These are phyloP conservation scores for Liparis tanakae DNA, from an alignment of 2,797 vertebrate species.

Conservation along the genomic window DNA sequence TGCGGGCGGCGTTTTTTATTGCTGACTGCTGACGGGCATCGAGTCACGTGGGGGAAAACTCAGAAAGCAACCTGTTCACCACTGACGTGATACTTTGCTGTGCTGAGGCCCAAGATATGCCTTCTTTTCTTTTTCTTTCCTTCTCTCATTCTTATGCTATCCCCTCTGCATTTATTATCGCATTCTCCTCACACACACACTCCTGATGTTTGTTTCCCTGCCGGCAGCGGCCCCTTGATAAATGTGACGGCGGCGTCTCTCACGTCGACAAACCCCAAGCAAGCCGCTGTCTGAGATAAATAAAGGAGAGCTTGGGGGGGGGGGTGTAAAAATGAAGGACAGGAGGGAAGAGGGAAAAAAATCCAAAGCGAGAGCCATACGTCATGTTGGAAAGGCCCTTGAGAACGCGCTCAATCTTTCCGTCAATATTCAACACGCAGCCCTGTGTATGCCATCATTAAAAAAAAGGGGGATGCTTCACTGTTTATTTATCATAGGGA, in stretches of 20 bases:
- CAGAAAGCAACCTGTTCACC: constrained; percentile 44
- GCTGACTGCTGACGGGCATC: constrained; percentile 27
- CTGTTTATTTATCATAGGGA: constrained; percentile 77
- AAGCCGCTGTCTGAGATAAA: constrained; percentile 60
- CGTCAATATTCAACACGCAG: constrained; percentile 70
- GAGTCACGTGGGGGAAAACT: constrained; percentile 17
- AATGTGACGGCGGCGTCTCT: constrained; percentile 68
- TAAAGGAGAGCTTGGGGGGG: constrained; percentile 47
- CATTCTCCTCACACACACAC: constrained; percentile 59
- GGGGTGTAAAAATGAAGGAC: constrained; percentile 56
- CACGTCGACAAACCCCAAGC: constrained; percentile 44
- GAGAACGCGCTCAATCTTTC: constrained; percentile 79
- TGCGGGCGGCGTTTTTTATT: constrained; percentile 53
- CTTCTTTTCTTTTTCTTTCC: background rate
- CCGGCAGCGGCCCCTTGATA: constrained; percentile 58
- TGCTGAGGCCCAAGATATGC: background rate
- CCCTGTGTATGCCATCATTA: constrained; percentile 70
- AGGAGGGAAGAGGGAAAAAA: constrained; percentile 33
- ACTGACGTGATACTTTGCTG: constrained; percentile 21
- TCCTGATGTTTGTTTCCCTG: constrained; percentile 48
- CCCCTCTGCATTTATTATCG: constrained; percentile 52
- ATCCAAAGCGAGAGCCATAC: constrained; percentile 58
- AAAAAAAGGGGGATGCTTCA: constrained; percentile 59
- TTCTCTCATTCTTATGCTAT: constrained; percentile 36
- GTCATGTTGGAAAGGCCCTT: constrained; percentile 74